phyloP scores from a whole-genome alignment of 1,140 invertebrate genomes.

The Aricia agestis region DNA sequence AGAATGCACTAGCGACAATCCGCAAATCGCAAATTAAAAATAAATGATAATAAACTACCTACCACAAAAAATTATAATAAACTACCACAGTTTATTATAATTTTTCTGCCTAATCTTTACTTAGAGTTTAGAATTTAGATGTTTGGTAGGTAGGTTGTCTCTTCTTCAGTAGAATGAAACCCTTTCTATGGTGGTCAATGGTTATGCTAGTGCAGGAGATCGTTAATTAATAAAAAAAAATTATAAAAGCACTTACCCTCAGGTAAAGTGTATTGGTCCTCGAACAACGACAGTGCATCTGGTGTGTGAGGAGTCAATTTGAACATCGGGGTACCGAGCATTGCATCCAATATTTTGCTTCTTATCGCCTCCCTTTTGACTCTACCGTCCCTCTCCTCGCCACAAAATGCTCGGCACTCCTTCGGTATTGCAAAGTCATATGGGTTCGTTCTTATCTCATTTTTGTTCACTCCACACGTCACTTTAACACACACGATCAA shows the following conservation, averaged over 20 bases:
- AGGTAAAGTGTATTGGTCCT: slow-evolving; percentile 52
- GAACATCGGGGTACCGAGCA: slow-evolving; percentile 44
- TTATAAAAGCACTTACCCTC: slow-evolving; percentile 35
- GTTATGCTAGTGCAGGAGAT: too few relatives aligned
- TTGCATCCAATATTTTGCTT: slow-evolving; percentile 48
- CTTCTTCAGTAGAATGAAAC: too few relatives aligned
- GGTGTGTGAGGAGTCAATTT: slow-evolving; percentile 32
- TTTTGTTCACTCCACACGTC: not conserved
- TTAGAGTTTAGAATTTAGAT: too few relatives aligned
- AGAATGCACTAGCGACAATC: too few relatives aligned
- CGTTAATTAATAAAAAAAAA: too few relatives aligned
- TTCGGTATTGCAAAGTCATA: slow-evolving; percentile 36
- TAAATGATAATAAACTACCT: too few relatives aligned
- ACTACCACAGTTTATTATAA: too few relatives aligned
- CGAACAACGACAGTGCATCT: slow-evolving; percentile 45
- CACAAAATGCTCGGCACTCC: slow-evolving; percentile 32
- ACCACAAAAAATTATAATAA: too few relatives aligned
- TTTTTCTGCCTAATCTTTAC: too few relatives aligned
- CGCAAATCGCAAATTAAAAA: too few relatives aligned
- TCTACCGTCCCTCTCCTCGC: slow-evolving; percentile 22
- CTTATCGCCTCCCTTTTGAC: slow-evolving; percentile 35
- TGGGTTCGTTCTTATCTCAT: not conserved
- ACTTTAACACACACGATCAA: slow-evolving; percentile 20
- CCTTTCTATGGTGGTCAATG: too few relatives aligned
- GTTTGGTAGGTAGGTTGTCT: too few relatives aligned